Percentiles rank a stretch among this genome's conserved stretches.
Conservation (phyloP, 2,113 vertebrate species). For the Egretta garzetta region DNA sequence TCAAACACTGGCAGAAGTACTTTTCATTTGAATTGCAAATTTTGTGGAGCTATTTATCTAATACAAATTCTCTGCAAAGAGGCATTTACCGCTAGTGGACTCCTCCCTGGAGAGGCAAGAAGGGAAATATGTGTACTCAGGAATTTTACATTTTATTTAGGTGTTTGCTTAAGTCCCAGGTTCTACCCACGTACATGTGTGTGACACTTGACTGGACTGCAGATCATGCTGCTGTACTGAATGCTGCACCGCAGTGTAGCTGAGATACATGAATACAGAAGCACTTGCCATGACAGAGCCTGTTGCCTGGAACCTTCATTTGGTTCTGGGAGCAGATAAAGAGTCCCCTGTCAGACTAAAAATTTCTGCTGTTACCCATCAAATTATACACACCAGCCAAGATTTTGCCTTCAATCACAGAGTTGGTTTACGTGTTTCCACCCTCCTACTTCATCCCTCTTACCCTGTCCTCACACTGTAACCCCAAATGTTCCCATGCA, state of each 20-base stretch:
- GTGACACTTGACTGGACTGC: not conserved
- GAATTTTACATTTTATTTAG: not conserved
- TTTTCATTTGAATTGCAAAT: conserved; percentile 14
- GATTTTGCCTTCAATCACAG: not conserved
- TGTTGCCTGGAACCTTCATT: not conserved
- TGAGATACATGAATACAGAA: not conserved
- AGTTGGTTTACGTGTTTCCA: not conserved
- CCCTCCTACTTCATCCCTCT: not conserved
- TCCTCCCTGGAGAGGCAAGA: not conserved
- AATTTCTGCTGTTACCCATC: not conserved
- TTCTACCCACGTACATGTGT: not conserved
- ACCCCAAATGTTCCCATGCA: not conserved
- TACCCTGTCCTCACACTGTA: not conserved
- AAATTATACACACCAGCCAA: not conserved
- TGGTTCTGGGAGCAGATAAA: not conserved
- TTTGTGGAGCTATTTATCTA: not conserved
- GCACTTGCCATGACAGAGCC: not conserved
- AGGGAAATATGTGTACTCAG: not conserved
- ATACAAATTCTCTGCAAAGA: not conserved
- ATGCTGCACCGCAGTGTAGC: not conserved
- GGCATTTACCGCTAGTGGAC: not conserved
- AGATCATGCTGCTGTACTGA: not conserved
- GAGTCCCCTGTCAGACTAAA: not conserved
- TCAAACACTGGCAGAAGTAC: not conserved
- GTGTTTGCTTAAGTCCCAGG: not conserved